A percentile compares a stretch with the other conserved stretches of the same genome.
Evolutionary conservation across 2,113 vertebrate species (phyloP).

Genomic region (Murina feae): DNA sequence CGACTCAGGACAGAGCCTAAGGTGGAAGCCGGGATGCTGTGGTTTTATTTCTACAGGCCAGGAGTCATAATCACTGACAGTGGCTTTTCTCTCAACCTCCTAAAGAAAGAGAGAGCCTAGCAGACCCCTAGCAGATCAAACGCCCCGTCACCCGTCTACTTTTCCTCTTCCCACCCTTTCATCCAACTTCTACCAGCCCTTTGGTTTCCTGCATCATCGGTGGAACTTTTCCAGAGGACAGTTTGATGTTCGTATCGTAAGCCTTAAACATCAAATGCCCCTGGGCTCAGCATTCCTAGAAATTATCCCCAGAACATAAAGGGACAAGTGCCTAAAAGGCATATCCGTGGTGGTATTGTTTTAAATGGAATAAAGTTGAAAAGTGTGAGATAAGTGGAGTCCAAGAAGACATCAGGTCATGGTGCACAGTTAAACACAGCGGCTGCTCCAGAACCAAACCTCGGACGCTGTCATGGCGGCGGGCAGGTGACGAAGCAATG

Average conservation of each 20-base stretch:
- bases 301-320: not conserved
- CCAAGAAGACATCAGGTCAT: rapidly evolving
- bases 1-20: not conserved
- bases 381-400: rapidly evolving
- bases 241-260: not conserved
- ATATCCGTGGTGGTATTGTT: not conserved
- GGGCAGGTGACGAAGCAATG: not conserved
- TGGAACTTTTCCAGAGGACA: not conserved
- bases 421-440: not conserved
- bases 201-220: not conserved
- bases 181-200: not conserved
- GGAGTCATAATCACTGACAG: too few relatives aligned
- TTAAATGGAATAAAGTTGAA: not conserved
- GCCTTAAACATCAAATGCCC: not conserved
- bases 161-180: not conserved
- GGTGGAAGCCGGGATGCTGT: not conserved
- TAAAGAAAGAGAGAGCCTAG: not conserved
- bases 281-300: not conserved
- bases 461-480: rapidly evolving
- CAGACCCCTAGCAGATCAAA: not conserved
- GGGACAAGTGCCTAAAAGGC: not conserved
- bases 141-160: not conserved
- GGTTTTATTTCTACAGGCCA: not conserved
- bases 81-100: not conserved
- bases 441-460: not conserved